Conservation (phyloP, 2,888 invertebrate genomes). For the Elysia crispata region DNA sequence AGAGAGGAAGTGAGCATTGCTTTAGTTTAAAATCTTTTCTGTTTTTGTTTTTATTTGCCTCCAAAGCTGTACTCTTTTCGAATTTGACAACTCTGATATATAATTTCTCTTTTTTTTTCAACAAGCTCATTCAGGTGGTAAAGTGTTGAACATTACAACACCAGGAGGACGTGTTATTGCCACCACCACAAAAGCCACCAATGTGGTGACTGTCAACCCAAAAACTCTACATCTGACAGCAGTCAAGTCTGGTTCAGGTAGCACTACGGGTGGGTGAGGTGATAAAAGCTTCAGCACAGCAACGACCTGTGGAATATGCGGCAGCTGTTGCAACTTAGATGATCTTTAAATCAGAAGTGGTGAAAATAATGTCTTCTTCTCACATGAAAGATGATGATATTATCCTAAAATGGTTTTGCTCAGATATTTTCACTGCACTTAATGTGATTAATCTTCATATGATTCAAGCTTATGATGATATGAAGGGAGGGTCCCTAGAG, state of each 20-base stretch:
- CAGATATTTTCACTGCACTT: too few relatives aligned
- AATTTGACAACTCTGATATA: background rate
- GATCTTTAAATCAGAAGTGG: too few relatives aligned
- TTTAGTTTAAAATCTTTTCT: background rate
- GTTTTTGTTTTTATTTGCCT: background rate
- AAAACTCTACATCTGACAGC: slow-evolving; percentile 74
- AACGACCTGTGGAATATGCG: too few relatives aligned
- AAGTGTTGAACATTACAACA: slow-evolving; percentile 73
- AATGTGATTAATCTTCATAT: too few relatives aligned
- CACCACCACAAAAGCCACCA: slow-evolving; percentile 66
- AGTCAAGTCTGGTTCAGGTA: slow-evolving; percentile 66
- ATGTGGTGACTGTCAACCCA: slow-evolving; percentile 74
- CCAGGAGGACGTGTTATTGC: slow-evolving; percentile 72
- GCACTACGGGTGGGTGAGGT: slow-evolving; percentile 52
- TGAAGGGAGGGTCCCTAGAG: too few relatives aligned
- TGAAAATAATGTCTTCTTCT: too few relatives aligned
- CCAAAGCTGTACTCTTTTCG: background rate
- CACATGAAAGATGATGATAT: too few relatives aligned
- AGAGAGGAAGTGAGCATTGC: background rate
- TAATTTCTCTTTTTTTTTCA: background rate
- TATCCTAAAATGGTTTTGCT: too few relatives aligned
- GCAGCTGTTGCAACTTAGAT: too few relatives aligned
- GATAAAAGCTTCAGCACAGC: too few relatives aligned
- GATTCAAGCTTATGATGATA: too few relatives aligned
- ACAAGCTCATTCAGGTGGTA: slow-evolving; percentile 62